Conservation (phyloP, 92 coral and sea anemone species). For the Diadumene lineata region DNA sequence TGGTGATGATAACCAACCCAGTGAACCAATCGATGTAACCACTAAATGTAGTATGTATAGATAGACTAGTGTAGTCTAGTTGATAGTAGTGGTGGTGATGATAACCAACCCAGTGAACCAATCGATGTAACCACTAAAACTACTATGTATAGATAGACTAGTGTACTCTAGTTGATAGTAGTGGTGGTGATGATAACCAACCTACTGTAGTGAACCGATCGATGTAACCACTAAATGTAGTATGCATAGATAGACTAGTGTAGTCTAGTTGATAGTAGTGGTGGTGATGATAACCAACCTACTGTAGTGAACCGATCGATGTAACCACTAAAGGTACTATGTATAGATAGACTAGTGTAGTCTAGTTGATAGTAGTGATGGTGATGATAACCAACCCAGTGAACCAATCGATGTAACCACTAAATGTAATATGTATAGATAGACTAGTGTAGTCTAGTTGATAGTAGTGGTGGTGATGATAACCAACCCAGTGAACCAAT, state of each 20-base stretch:
- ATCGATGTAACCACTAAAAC: slow-evolving; percentile 19
- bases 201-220: slow-evolving; percentile 23
- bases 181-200: not conserved
- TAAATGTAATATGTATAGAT: slow-evolving; percentile 11
- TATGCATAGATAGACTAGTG: too few relatives aligned
- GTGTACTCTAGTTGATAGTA: not conserved
- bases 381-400: slow-evolving; percentile 12
- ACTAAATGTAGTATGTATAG: slow-evolving; percentile 26
- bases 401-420: slow-evolving; percentile 16
- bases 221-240: slow-evolving; percentile 24
- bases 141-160: not conserved
- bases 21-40: slow-evolving; percentile 13
- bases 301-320: slow-evolving; percentile 16
- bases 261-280: too few relatives aligned
- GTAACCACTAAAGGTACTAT: slow-evolving; percentile 32
- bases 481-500: slow-evolving; percentile 12
- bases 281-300: too few relatives aligned
- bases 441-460: not conserved
- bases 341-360: not conserved
- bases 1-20: slow-evolving; percentile 4
- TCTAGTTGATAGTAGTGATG: slow-evolving; percentile 11
- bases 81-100: slow-evolving; percentile 5
- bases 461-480: slow-evolving; percentile 7
- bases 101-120: slow-evolving; percentile 8
- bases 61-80: not conserved